Base-by-base conservation (phyloP, 2,113 vertebrate genomes). In the Alces alces region DNA sequence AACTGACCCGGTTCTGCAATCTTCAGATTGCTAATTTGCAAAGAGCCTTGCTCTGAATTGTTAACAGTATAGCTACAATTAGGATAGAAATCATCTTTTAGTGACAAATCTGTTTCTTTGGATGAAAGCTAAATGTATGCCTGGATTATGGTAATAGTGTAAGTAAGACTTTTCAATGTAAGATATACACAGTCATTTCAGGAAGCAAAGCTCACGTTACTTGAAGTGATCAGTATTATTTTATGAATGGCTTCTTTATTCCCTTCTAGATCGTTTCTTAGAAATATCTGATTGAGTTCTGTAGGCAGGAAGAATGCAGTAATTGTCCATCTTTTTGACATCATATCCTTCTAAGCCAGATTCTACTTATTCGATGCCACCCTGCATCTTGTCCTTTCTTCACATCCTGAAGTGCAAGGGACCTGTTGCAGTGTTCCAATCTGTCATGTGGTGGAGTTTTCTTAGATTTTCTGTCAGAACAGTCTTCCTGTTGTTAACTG, bases 161-260 rank as follows among this genome's bases (percentile, higher is more conserved):
- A 86, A 91, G 50, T 88, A 47, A 91, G 36, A 66, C 33, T 95
- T 93, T 86, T 90, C 45, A 92, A 12, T 91, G 4, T 83, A 93
- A 78, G 28, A 80, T 30, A 64, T 95, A 66, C 45, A 64, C 12
- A 85, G 52, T 86, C 52, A 76, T 83, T 95, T 96, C 33, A 87
- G 86, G 88, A 97, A 97, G 93, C 92, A 95, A 89, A 96, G 45
- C 27, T 93, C 57, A 30, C 89, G 17, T 94, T 94, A 84, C 64
- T 98, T 66, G 55, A 95, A 86, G 80, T 91, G 84, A 80, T 93
- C 58, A 90, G 21, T 33, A 91, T 33, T 89, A 33, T 91, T 97
- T 95, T 95, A 86, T 96, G 76, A 96, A 97, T 94, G 66, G 47
- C 80, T 96, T 95, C 92, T 96, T 98, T 98, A 95, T 94, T 83